A percentile compares a stretch with the other conserved stretches of the same genome.
These are phyloP conservation scores for Dysmachus trigonus DNA, from an alignment of 2,888 invertebrate genomes.

Conservation along the genomic window DNA sequence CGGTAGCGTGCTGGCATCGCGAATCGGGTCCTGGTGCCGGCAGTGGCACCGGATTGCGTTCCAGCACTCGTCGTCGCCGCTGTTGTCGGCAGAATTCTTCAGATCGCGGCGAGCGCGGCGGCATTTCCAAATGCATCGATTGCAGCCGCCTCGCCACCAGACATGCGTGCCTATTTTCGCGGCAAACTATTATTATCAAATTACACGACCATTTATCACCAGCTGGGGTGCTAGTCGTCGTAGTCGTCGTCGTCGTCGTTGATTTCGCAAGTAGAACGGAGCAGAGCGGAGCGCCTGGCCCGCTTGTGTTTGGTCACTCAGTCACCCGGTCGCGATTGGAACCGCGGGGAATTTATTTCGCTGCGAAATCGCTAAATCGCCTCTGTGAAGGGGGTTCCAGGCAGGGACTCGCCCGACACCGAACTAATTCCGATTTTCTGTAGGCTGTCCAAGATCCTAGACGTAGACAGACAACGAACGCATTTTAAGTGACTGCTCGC, in stretches of 20 bases:
- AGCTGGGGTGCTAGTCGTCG: not conserved
- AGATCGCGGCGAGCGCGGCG: not conserved
- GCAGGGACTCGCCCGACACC: not conserved
- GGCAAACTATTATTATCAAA: conserved; percentile 46
- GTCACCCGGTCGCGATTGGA: not conserved
- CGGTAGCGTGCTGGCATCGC: not conserved
- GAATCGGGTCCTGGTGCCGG: not conserved
- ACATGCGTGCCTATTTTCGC: conserved; percentile 15
- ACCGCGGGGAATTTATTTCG: not conserved
- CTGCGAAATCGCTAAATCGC: not conserved
- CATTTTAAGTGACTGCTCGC: conserved; percentile 25
- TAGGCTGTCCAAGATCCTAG: conserved; percentile 31
- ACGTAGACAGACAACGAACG: conserved; percentile 22
- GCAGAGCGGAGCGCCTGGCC: not conserved
- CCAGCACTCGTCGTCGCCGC: not conserved
- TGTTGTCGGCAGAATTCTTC: not conserved
- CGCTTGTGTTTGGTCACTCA: conserved; percentile 18
- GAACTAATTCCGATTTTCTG: conserved; percentile 32
- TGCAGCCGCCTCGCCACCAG: not conserved
- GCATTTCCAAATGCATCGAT: not conserved
- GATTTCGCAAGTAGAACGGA: conserved; percentile 1
- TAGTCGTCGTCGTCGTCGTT: not conserved
- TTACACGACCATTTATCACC: conserved; percentile 48
- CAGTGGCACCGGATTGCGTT: not conserved
- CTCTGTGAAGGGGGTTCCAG: not conserved